Base-by-base conservation (phyloP, 37 sponge, comb jelly and placozoan genomes). In the Ianthella basta region DNA sequence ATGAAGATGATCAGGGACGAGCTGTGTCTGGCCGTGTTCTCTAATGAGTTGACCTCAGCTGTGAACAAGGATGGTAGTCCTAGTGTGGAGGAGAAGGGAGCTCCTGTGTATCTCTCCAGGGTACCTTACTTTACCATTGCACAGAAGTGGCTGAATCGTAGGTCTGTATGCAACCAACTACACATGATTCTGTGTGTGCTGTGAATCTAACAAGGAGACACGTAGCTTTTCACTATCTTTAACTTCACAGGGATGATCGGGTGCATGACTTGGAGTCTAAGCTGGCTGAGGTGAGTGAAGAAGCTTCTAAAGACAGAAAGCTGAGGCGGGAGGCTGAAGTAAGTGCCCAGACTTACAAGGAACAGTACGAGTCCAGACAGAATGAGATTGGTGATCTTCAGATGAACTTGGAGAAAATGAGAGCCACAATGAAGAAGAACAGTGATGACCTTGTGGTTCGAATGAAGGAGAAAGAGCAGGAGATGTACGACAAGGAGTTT, bases 1-100 rank as follows among this genome's bases (percentile, higher is more conserved):
- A 80, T 89, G 83, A 86, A 84, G 65, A 69, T 86, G 78, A 29
- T 91, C 15, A 60, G 82, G 80, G 85, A 94, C 34, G 92, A 91
- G 59, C 86, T 94, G 36, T 84, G 65, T 53, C 54, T 88, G 88
- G 75, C 72, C 30, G 44, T 83, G 44, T 83, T 64, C 50, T 64
- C 66, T 27, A 74, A 27, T 15, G 72, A 83, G 57, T 72, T 83
- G 30, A 83, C 84, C 34, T 24, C 83, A 67, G 29, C 57, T 19
- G 35, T 34, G 1, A 55, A 85, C 29, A 72, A 32, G 24, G 73
- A 57, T 15, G 50, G 50, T 44, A 8, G 8, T 44, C 8, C 50
- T 64, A 25, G 30, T 44, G 50, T 44, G 50, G 50, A 44, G 50
- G 50, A 44, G 50, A 44, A 44, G 8, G 33, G 32, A 24, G 21